Base-by-base conservation (phyloP, 2,113 vertebrate species). In the Columbina picui region DNA sequence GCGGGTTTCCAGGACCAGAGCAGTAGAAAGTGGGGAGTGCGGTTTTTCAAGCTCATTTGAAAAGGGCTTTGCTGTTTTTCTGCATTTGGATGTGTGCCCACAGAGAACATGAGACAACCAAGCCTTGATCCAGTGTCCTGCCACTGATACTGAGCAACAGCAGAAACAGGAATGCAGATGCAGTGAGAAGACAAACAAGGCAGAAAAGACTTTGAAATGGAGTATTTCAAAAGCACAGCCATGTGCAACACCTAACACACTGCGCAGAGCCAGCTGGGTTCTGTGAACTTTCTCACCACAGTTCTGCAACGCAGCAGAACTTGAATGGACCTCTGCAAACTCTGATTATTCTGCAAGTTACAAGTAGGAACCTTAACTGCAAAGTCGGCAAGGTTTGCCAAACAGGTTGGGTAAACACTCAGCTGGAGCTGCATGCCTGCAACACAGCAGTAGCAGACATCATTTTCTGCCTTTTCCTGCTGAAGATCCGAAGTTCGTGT, bases 181-280 rank as follows among this genome's bases (percentile, higher is more conserved):
- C 36, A 17, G 29, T 0, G 29, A 45, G 34, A 20, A 71, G 56
- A 67, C 53, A 49, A 5, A 25, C 27, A 6, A 43, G 50, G n/a
- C 47, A 43, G 9, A 52, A 52, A 84, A 53, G 0, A 16, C 52
- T 75, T 29, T 15, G 53, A 12, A 76, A 39, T 3, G 11, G 38
- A 41, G 30, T 4, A 2, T 20, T 27, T 49, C 53, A 21, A 22
- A 39, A 64, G 29, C 26, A 5, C 56, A 17, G 78, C 43, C 56
- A 22, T 0, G 16, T 1, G 2, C 47, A 77, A 68, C 1, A 2
- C 52, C 27, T 5, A 4, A 2, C 60, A 13, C 22, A 0, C n/a
- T 6, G 60, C 29, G 1, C 60, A 5, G 67, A 63, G 81, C 32
- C 50, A 6, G 60, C 70, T 27, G 87, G 38, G 56, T 68, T 12